Evolutionary conservation across 2,797 vertebrate genomes (phyloP), one percentile per base, ranked within the genome.

Genomic region (Hephaestus fuliginosus): DNA sequence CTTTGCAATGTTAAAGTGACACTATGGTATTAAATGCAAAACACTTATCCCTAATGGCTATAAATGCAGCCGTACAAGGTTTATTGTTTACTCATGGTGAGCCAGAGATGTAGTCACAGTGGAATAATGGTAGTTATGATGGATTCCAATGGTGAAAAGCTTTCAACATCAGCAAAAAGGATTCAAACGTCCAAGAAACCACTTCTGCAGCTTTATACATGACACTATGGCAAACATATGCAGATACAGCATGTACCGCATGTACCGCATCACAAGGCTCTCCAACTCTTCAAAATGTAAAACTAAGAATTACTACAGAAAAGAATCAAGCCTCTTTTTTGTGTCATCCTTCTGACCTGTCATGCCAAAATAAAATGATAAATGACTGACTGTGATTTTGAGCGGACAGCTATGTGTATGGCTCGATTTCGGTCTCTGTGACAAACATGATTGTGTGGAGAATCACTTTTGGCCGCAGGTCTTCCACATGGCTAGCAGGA

Each of bases 401-500:
- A 70, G 60, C 12, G 0, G 36, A 79, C 36, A 74, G 18, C 18
- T 33, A 2, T 36, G 28, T 2, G 41, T 10, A 13, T 36, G 33
- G 20, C 39, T 82, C 10, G 25, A 39, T 30, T 58, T 55, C 9
- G 70, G n/a, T 49, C 39, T 48, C n/a, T 49, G 36, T 72, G 48
- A 64, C 33, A 20, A 53, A 65, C 25, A 64, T 55, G 53, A 62
- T 5, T 44, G 17, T 62, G 11, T 56, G 22, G 3, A 18, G 3
- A 53, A 51, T 67, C 12, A 3, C 9, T 46, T 64, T 52, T 70
- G 76, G 51, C 55, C 56, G 56, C 51, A 44, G 51, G 28, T 39
- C 46, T 36, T 36, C 69, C 18, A 28, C 52, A 82, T 82, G n/a
- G 68, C 51, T 71, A 73, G 22, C 25, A n/a, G 36, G 68, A 33